These are phyloP conservation scores for Cancer borealis DNA, from an alignment of 2,888 invertebrate species.

Conservation along the genomic window DNA sequence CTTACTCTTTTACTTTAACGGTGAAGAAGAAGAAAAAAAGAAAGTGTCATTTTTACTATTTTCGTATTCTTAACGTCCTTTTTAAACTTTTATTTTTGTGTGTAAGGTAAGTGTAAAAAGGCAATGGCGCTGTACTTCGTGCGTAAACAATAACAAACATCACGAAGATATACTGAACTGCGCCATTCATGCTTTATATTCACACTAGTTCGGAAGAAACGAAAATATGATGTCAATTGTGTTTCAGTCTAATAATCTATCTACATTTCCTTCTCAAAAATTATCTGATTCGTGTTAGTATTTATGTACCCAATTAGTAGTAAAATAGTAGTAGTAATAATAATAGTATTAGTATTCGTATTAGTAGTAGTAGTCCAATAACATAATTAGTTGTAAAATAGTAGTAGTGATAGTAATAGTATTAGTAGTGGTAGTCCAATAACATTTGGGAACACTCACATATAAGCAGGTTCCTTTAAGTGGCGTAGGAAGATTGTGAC, in stretches of 20 bases:
- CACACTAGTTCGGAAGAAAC: neutral
- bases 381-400: conserved; percentile 43
- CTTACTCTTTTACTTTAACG: neutral
- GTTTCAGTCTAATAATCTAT: neutral
- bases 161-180: neutral
- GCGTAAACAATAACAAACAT: neutral
- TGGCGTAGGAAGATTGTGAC: neutral
- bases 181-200: neutral
- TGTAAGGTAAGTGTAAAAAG: neutral
- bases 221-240: neutral
- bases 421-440: conserved; percentile 23
- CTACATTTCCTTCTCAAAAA: neutral
- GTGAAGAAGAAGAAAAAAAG: neutral
- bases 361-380: conserved; percentile 34
- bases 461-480: neutral
- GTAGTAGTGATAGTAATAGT: conserved; percentile 52
- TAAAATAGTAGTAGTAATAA: neutral
- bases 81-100: neutral
- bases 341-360: conserved; percentile 36
- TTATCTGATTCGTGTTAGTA: neutral
- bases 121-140: neutral
- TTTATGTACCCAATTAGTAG: neutral
- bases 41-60: neutral
- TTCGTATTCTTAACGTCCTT: neutral
- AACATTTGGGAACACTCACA: neutral